These are phyloP conservation scores for Myotis pilosus DNA, from an alignment of 2,797 vertebrate species.

Conservation along the genomic window DNA sequence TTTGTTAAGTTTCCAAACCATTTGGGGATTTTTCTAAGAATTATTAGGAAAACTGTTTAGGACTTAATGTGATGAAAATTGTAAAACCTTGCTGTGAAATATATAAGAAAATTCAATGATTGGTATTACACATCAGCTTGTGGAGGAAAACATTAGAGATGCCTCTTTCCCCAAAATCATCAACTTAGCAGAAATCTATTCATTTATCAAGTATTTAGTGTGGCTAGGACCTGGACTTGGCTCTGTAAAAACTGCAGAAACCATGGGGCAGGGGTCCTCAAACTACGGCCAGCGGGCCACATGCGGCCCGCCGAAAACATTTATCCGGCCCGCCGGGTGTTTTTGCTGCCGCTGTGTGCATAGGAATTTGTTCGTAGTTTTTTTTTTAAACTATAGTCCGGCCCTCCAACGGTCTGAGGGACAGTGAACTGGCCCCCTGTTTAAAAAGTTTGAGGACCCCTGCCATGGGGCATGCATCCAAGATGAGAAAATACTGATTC, in stretches of 20 bases:
- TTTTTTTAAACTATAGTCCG: too few species aligned
- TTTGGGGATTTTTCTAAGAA: not conserved
- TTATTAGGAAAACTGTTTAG: conserved; percentile 6
- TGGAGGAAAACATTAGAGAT: not conserved
- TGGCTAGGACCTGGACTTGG: not conserved
- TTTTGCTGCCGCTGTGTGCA: too few species aligned
- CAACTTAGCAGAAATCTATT: not conserved
- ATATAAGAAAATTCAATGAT: not conserved
- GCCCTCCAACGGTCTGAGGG: too few species aligned
- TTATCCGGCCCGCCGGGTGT: too few species aligned
- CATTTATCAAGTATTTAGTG: not conserved
- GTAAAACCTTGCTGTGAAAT: not conserved
- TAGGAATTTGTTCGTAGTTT: too few species aligned
- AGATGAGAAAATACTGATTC: conserved; percentile 18
- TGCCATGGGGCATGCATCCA: not conserved
- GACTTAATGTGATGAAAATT: not conserved
- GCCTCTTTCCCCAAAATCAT: not conserved
- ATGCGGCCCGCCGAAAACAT: too few species aligned
- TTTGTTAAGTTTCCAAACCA: not conserved
- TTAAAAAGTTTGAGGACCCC: too few species aligned
- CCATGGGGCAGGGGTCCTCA: not conserved
- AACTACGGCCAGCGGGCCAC: too few species aligned
- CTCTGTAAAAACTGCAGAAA: not conserved
- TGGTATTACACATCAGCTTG: not conserved
- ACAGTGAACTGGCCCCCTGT: too few species aligned